A percentile compares a stretch with the other conserved stretches of the same genome.
Conservation (phyloP, 2,888 invertebrate genomes). For the Drosophila antonietae region DNA sequence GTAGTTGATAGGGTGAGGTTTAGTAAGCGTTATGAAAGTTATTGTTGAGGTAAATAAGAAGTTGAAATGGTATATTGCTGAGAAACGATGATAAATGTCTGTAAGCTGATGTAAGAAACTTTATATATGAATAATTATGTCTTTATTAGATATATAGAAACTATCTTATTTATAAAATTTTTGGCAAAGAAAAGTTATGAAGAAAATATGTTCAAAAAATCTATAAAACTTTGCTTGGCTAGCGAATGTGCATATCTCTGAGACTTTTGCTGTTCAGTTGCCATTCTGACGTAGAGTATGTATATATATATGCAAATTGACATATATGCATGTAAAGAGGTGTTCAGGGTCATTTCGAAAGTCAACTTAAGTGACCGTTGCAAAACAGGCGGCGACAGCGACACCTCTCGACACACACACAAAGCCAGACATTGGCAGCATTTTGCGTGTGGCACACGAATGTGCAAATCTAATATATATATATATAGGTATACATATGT, state of each 20-base stretch:
- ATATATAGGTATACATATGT: neutral
- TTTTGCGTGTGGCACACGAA: conserved; percentile 64
- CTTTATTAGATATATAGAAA: neutral
- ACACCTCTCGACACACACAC: conserved; percentile 51
- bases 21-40: neutral
- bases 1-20: neutral
- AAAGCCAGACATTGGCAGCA: conserved; percentile 26
- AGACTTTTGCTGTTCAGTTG: neutral
- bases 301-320: neutral
- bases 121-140: neutral
- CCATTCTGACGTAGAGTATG: too few species aligned
- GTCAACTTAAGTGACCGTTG: conserved; percentile 39
- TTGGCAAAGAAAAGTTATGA: too few species aligned
- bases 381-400: conserved; percentile 30
- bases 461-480: conserved; percentile 12
- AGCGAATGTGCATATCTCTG: neutral
- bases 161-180: neutral
- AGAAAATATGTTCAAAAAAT: neutral
- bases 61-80: neutral
- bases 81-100: neutral
- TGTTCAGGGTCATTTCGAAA: conserved; percentile 47
- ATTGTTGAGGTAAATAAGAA: neutral
- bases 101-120: neutral
- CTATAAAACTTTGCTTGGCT: neutral
- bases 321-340: neutral